Base-by-base conservation (phyloP, 2,113 vertebrate species). In the Ranitomeya variabilis region DNA sequence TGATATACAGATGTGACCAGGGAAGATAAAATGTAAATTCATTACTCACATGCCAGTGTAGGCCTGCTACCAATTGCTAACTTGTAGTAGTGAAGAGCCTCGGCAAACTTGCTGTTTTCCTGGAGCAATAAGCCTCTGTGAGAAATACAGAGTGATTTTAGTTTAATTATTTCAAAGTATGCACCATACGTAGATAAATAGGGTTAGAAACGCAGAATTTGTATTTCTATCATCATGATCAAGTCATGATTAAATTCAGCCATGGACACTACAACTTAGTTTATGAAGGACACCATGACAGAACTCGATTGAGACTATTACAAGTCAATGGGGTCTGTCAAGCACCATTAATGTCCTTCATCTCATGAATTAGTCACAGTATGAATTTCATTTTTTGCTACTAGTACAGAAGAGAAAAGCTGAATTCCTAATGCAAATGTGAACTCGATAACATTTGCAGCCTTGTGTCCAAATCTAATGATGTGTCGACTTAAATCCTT, bases 61-160 rank as follows among this genome's bases (percentile, higher is more conserved):
- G 98, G 98, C 94, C 98, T 96, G 94, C 98, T 99, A 91, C 97
- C 97, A 85, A 99, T 96, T 62, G 98, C 98, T 95, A 99, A 92
- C 92, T 98, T 99, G 92, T 99, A 99, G 94, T 99, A 99, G 95
- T 97, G 97, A 26, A 99, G 94, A 0, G 98, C 98, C 93, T 99
- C 97, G 45, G 97, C 94, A 94, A 98, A 97, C 90, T 97, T 97
- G 96, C 96, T 97, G 94, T 97, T 98, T 92, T 99, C 98, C 92
- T 99, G 98, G 16, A 99, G 96, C 89, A 99, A 95, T 91, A 99
- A 94, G 91, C 98, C 98, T 76, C 98, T 99, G 82, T 80, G 82
- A 92, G 4, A 77, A 66, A 87, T 55, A 92, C 64, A 81, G 51
- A 57, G 0, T 60, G 15, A 37, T 31, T 8, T 14, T 14, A 3